Evolutionary conservation across 53 echinoderm and acorn worm species (phyloP), one percentile per base, ranked within the genome.

Genomic region (Temnopleurus reevesii): DNA sequence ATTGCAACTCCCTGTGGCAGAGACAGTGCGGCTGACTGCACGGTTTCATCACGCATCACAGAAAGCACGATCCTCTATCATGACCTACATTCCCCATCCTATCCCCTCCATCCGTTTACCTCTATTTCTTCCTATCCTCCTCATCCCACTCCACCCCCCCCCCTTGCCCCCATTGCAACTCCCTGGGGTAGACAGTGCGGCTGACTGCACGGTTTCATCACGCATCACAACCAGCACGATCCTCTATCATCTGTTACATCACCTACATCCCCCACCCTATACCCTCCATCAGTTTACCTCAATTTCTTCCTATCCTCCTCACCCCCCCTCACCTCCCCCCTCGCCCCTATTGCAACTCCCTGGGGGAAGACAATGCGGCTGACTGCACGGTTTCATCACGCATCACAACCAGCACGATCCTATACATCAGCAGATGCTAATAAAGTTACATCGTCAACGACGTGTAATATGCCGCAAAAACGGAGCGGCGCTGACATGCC

Each of bases 341-440:
- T 34, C 44, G 12, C 28, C 6, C 21, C 60, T 59, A 17, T 18
- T 51, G 53, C 53, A 51, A 51, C 8, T 15, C 8, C 15, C 76
- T 35, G n/a, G 36, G 76, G n/a, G 45, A 45, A 24, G 43, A 26
- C 5, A 77, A 24, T 77, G 45, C 53, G 81, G 81, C 25, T 33
- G 53, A 81, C 31, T 53, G 9, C 25, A 53, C 53, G 34, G 45
- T 53, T 19, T 81, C 47, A 51, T 81, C 81, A 81, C 53, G 81
- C 53, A 47, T 81, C 81, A 53, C 46, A 33, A 81, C 31, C 46
- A 51, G 28, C 31, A 19, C 54, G 17, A 53, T 33, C 54, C 81
- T 47, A 53, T 81, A 81, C 81, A 81, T 81, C 81, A 81, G 24
- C 81, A 53, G 28, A 81, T 81, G 81, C 81, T 81, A 81, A 81